Conservation (phyloP, 1,140 invertebrate species). For the Drosophila jambulina region DNA sequence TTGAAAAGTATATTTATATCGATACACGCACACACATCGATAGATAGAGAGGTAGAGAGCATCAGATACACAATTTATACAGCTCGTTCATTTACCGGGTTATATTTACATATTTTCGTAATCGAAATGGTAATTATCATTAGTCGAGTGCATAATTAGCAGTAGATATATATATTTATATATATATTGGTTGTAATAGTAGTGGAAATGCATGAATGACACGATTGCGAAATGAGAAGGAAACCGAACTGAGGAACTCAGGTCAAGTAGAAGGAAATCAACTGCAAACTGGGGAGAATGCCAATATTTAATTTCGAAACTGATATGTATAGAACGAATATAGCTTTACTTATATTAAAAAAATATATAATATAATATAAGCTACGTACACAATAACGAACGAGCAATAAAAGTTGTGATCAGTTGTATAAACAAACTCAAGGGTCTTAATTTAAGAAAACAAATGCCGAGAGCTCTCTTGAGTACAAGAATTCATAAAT, state of each 20-base stretch:
- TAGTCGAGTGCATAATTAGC: constrained; percentile 35
- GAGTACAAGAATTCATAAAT: constrained; percentile 6
- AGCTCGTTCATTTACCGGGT: constrained; percentile 39
- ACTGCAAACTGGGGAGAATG: constrained; percentile 16
- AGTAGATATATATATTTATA: constrained; percentile 22
- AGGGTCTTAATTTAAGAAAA: not conserved
- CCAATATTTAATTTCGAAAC: constrained; percentile 40
- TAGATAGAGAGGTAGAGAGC: constrained; percentile 1
- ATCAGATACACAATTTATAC: constrained; percentile 38
- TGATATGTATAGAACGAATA: not conserved
- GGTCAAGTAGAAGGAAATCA: constrained; percentile 23
- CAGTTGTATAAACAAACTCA: constrained; percentile 1
- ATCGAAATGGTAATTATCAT: constrained; percentile 17
- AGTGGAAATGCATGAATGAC: constrained; percentile 69
- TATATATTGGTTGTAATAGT: constrained; percentile 19
- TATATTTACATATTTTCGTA: constrained; percentile 28
- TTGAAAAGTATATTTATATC: constrained; percentile 51
- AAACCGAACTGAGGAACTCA: constrained; percentile 45
- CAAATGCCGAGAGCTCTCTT: constrained; percentile 35
- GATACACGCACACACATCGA: constrained; percentile 50
- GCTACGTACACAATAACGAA: constrained; percentile 53
- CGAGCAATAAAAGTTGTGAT: constrained; percentile 43
- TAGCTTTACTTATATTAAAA: constrained; percentile 4
- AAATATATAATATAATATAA: constrained; percentile 4
- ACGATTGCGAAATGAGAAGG: constrained; percentile 59